These are phyloP conservation scores for Drosophila melanica DNA, from an alignment of 1,140 invertebrate genomes.

Conservation along the genomic window DNA sequence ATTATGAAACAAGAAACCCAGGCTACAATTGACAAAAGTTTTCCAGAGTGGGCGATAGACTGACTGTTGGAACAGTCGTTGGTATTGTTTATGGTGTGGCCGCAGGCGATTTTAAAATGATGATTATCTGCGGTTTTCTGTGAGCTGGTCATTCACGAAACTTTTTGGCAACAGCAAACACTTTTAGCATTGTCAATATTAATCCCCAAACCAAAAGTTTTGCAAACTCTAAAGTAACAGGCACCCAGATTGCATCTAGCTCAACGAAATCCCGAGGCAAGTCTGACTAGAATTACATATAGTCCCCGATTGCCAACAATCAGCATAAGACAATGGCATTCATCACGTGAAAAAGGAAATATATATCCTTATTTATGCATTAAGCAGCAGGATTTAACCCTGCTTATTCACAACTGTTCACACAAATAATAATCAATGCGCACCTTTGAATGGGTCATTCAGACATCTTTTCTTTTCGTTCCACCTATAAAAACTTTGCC, in stretches of 20 bases:
- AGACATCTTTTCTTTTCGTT: conserved; percentile 21
- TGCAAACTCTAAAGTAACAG: not conserved
- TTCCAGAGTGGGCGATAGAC: conserved; percentile 16
- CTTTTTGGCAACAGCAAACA: conserved; percentile 10
- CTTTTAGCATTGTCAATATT: not conserved
- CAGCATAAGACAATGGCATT: not conserved
- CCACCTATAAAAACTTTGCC: conserved; percentile 53
- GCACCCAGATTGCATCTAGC: conserved; percentile 1
- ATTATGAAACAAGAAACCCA: conserved; percentile 1
- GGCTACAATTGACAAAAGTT: conserved; percentile 9
- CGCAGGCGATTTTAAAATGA: conserved; percentile 43
- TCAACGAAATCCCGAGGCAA: not conserved
- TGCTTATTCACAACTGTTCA: not conserved
- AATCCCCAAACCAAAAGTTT: not conserved
- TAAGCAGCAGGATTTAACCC: too few relatives aligned
- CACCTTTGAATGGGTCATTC: conserved; percentile 7
- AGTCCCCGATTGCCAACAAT: too few relatives aligned
- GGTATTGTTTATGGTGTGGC: conserved; percentile 33
- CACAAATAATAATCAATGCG: not conserved
- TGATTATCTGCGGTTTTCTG: conserved; percentile 34
- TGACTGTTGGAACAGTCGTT: conserved; percentile 21
- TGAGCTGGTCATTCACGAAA: conserved; percentile 29
- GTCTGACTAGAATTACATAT: too few relatives aligned
- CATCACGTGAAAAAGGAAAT: too few relatives aligned
- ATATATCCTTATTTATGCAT: too few relatives aligned